These are phyloP conservation scores for Pherbina coryleti DNA, from an alignment of 2,888 invertebrate genomes.

Conservation along the genomic window DNA sequence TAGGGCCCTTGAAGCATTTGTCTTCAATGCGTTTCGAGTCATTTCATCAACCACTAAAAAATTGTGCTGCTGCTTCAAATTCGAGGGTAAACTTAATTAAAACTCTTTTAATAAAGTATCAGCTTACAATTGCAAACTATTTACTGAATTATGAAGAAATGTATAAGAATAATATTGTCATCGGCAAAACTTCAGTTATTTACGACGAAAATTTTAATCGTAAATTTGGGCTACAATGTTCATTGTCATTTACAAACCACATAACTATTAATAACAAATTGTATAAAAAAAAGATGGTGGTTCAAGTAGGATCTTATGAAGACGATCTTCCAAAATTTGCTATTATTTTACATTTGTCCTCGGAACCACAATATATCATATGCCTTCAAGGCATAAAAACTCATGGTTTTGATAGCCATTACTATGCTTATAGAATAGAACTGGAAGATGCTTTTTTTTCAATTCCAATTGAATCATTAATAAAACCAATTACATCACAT, in stretches of 20 bases:
- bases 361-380: neutral
- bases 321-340: conserved; percentile 20
- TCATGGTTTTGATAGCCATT: conserved; percentile 23
- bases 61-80: neutral
- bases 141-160: too few relatives aligned
- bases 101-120: conserved; percentile 23
- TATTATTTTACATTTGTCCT: conserved; percentile 8
- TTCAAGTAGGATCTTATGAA: conserved; percentile 11
- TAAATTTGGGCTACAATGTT: neutral
- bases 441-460: neutral
- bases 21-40: too few relatives aligned
- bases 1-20: too few relatives aligned
- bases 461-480: too few relatives aligned
- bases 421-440: conserved; percentile 8
- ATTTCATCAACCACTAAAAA: neutral
- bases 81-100: conserved; percentile 24
- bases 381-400: conserved; percentile 18
- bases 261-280: neutral
- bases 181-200: too few relatives aligned
- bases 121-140: conserved; percentile 12
- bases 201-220: too few relatives aligned
- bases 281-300: conserved; percentile 14
- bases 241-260: neutral
- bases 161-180: too few relatives aligned
- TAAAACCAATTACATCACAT: too few relatives aligned